Percentiles rank a stretch among this genome's conserved stretches.
phyloP scores from a whole-genome alignment of 2,797 vertebrate genomes.

The Morus bassanus region DNA sequence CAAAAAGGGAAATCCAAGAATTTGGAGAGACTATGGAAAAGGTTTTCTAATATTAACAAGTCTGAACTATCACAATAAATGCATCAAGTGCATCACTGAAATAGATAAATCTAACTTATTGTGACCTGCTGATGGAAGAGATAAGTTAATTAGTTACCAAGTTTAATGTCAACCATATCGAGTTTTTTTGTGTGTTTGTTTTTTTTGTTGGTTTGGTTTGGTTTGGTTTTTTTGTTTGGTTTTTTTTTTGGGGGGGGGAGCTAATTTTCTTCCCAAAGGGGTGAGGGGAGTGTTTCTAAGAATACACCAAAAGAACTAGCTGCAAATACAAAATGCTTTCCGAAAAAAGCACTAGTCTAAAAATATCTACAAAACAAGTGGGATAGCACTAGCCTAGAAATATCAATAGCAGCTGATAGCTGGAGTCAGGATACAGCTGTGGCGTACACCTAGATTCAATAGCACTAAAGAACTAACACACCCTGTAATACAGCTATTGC shows the following conservation, averaged over 20 bases:
- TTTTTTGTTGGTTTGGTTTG: neutral
- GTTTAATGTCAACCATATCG: slow-evolving; percentile 41
- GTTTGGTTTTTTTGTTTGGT: neutral
- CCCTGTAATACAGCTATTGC: neutral
- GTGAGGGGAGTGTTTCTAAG: neutral
- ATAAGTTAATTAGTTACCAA: slow-evolving; percentile 59
- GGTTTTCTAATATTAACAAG: neutral
- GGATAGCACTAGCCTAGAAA: neutral
- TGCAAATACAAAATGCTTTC: neutral
- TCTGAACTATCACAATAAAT: neutral
- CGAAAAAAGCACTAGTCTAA: neutral
- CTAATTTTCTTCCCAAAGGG: slow-evolving; percentile 1
- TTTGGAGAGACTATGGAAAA: neutral
- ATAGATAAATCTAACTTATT: neutral
- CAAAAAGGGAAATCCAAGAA: neutral
- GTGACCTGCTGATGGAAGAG: neutral
- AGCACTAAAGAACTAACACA: neutral
- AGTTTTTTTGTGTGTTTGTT: no score
- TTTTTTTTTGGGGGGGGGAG: neutral
- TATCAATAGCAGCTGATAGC: neutral
- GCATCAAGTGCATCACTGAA: neutral
- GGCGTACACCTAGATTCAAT: neutral
- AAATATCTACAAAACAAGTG: neutral
- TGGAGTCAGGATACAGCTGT: neutral
- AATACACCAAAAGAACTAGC: neutral